Conservation (phyloP, 1,140 invertebrate genomes). For the Drusus annulatus region DNA sequence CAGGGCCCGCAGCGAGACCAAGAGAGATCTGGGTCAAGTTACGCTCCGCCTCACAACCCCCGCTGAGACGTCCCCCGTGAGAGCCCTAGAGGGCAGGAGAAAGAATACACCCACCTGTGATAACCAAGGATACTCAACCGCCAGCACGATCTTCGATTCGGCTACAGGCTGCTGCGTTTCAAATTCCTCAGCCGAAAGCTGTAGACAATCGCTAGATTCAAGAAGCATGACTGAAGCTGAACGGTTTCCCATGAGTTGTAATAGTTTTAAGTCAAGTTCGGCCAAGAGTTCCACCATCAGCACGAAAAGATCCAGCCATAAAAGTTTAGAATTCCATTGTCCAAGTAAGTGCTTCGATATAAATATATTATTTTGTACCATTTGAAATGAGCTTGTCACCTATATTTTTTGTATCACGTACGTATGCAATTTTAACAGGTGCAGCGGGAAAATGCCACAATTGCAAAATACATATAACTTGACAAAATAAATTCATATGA, state of each 20-base stretch:
- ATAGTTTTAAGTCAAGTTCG: constrained; percentile 27
- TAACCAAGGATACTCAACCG: not conserved
- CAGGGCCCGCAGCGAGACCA: constrained; percentile 14
- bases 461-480: no score
- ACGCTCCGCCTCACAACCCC: not conserved
- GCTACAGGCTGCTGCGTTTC: not conserved
- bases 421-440: no score
- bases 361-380: no score
- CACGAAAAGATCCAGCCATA: constrained; percentile 38
- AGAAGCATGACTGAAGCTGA: not conserved
- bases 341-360: constrained; percentile 34
- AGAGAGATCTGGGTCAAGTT: constrained; percentile 38
- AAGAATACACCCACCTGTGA: constrained; percentile 19
- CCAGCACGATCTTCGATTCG: not conserved
- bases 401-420: no score
- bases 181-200: not conserved
- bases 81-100: constrained; percentile 1
- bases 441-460: no score
- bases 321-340: constrained; percentile 32
- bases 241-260: constrained; percentile 24
- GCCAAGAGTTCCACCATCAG: not conserved
- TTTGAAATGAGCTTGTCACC: no score
- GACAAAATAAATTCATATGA: no score
- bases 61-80: not conserved
- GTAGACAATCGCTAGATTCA: not conserved